Evolutionary conservation across 1,140 invertebrate genomes (phyloP).

Genomic region (Caenorhabditis remanei): DNA sequence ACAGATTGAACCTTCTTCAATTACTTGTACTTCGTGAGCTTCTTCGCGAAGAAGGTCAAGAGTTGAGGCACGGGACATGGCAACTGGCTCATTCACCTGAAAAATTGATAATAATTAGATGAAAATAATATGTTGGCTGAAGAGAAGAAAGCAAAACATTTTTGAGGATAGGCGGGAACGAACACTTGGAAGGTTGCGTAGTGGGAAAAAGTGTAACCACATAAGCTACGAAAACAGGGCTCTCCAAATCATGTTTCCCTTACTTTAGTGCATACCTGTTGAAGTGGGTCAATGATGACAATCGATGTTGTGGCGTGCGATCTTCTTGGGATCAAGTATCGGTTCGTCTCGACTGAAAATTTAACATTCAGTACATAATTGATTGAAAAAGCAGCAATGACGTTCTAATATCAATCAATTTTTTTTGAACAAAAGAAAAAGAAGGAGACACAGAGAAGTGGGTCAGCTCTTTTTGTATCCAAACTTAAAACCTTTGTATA

Average conservation of each 20-base stretch:
- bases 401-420: too few species aligned
- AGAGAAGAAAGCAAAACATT: too few species aligned
- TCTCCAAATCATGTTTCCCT: background rate
- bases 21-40: conserved; percentile 60
- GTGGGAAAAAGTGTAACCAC: too few species aligned
- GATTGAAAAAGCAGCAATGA: background rate
- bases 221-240: too few species aligned
- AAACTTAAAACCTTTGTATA: too few species aligned
- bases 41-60: conserved; percentile 63
- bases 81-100: conserved; percentile 60
- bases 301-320: conserved; percentile 76
- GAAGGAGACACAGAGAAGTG: too few species aligned
- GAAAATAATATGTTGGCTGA: too few species aligned
- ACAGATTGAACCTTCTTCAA: conserved; percentile 63
- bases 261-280: conserved; percentile 68
- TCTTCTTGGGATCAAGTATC: conserved; percentile 76
- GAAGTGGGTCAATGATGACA: conserved; percentile 76
- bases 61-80: conserved; percentile 62
- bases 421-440: too few species aligned
- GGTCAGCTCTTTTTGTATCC: too few species aligned
- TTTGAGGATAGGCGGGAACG: too few species aligned
- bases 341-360: conserved; percentile 76
- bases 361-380: background rate
- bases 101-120: background rate
- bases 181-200: too few species aligned